Evolutionary conservation across 2,797 vertebrate genomes (phyloP).

Genomic region (Scolopax rusticola): DNA sequence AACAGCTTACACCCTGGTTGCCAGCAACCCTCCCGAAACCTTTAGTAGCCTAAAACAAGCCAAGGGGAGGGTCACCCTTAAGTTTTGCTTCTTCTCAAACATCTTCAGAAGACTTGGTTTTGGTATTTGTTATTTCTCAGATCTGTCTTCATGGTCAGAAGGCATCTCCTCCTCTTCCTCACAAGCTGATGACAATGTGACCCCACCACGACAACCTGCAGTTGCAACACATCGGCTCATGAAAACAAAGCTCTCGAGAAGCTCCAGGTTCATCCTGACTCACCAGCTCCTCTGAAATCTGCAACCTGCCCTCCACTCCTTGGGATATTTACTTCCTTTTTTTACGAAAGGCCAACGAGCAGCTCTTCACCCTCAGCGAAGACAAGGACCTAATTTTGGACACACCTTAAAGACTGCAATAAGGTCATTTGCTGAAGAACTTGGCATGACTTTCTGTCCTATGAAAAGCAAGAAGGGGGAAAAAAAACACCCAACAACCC

Average conservation of each 20-base stretch:
- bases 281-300: not conserved
- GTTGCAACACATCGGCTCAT: not conserved
- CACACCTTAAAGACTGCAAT: not conserved
- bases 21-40: not conserved
- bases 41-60: not conserved
- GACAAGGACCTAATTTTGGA: constrained; percentile 44
- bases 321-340: constrained; percentile 4
- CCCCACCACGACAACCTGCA: not conserved
- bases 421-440: not conserved
- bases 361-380: not conserved
- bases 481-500: not conserved
- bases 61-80: not conserved
- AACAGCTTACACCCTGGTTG: not conserved
- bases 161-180: not conserved
- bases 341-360: not conserved
- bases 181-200: not conserved
- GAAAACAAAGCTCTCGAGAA: not conserved
- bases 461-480: not conserved
- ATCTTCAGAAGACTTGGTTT: not conserved
- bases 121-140: not conserved
- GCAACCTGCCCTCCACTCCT: not conserved
- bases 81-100: not conserved
- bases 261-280: not conserved
- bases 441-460: not conserved
- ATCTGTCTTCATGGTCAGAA: not conserved